Base-by-base conservation (phyloP, 2,888 invertebrate genomes). In the Tenthredo livida region DNA sequence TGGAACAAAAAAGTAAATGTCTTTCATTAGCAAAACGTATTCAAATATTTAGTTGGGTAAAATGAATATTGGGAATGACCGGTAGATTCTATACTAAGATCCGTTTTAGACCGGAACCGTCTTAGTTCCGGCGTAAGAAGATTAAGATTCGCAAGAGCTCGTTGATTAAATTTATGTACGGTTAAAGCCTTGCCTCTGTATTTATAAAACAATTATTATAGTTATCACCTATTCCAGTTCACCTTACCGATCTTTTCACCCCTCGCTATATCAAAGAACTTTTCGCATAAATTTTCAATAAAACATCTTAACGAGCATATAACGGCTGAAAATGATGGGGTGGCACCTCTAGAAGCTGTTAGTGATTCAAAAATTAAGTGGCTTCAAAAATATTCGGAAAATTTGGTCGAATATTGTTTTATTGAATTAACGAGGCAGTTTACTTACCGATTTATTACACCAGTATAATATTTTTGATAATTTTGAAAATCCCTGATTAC, bases 221-320 rank as follows among this genome's bases (percentile, higher is more conserved):
- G 88, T 84, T 87, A 84, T 85, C 84, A 77, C 67, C 75, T 85
- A 87, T 87, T 86, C 85, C 87, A 89, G 88, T 87, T 87, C 85
- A 61, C 84, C 86, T 61, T 75, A 37, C 54, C 73, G 73, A 33
- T 78, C 72, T 75, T 85, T 84, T 72, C 85, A 67, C 77, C 65
- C 85, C 67, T 84, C 58, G 70, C 82, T 84, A 87, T 86, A 87
- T 86, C 87, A 87, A 87, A 87, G 87, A 86, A 88, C 84, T 86
- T 86, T 85, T 73, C 84, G 89, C 87, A 90, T 91, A 91, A 91
- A 89, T 90, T 91, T 84, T 86, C 87, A 87, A 88, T 89, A 87
- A 88, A 86, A 87, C 88, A 86, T 86, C 88, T 89, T 90, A 91
- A 91, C 87, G 88, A 88, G 87, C 86, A 86, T 85, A 87, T 89